Evolutionary conservation across 2,113 vertebrate genomes (phyloP), one percentile per base, ranked within the genome.

Genomic region (Oophaga pumilio): DNA sequence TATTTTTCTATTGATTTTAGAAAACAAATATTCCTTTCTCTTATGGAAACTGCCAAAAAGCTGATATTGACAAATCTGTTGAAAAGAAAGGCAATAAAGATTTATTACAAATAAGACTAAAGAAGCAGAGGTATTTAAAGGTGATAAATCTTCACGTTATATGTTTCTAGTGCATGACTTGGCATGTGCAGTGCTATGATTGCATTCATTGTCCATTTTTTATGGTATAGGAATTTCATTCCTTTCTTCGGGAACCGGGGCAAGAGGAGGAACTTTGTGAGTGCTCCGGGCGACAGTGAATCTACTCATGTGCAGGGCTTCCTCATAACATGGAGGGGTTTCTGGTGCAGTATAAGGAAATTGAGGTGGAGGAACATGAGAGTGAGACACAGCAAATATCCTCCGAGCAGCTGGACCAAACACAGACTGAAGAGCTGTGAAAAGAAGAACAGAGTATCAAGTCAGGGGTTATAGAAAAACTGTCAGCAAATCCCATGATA

Each of bases 331-430:
- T 0, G 95, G 95, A 2, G 94, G 95, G 0, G 92, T 92, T 85
- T 96, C 95, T 3, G 86, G 0, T 0, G 89, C 26, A 28, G 50
- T 17, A 57, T 57, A 22, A 18, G n/a, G 13, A 0, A 91, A 1
- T 13, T 87, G 90, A 68, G 91, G 90, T 0, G 85, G 66, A 18
- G 91, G 0, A 0, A 43, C 81, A 17, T 93, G 94, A 8, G 95
- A 92, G 6, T 86, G 95, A 28, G 95, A 90, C 71, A 96, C 93
- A 0, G 95, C 94, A 22, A 96, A 82, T 59, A 96, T 94, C 76
- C 92, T 93, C 22, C 92, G 93, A 78, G 95, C 94, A 1, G 94
- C 93, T 0, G 95, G 93, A 0, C 94, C 93, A 0, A 96, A 94
- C 77, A 93, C 89, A 0, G 95, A 95, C 69, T 95, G 95, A 6